Evolutionary conservation across 53 echinoderm and acorn worm species (phyloP).

Genomic region (Echinarachnius parma): DNA sequence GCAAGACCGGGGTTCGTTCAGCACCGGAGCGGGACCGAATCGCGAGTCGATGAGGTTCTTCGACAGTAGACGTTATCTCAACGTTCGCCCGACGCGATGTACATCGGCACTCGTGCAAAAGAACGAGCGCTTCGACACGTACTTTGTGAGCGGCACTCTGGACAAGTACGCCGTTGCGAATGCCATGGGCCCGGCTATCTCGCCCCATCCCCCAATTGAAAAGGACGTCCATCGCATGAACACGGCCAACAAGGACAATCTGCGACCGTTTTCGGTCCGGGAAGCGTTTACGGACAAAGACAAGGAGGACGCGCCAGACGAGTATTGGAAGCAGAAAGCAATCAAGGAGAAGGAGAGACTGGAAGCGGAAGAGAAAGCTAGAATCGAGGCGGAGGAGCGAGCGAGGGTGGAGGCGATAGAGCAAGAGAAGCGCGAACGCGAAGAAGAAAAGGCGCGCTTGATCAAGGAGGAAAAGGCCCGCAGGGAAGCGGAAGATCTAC

Average conservation of each 20-base stretch:
- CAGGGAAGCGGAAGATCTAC: constrained; percentile 35
- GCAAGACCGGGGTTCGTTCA: constrained; percentile 35
- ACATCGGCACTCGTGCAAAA: constrained; percentile 70
- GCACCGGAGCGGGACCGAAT: constrained; percentile 10
- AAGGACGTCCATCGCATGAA: constrained; percentile 58
- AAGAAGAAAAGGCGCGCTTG: constrained; percentile 41
- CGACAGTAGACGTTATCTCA: constrained; percentile 66
- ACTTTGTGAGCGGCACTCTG: constrained; percentile 67
- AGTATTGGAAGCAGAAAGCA: constrained; percentile 70
- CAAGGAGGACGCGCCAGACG: constrained; percentile 56
- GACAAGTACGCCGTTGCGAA: constrained; percentile 77
- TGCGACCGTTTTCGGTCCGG: constrained; percentile 66
- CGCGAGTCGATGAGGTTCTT: constrained; percentile 42
- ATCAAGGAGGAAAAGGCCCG: constrained; percentile 32
- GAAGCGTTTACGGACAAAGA: constrained; percentile 60
- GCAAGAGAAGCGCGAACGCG: constrained; percentile 45
- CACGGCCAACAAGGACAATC: constrained; percentile 51
- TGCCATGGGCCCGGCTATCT: constrained; percentile 48
- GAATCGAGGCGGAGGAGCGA: constrained; percentile 56
- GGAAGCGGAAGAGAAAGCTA: constrained; percentile 58
- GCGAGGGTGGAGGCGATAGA: constrained; percentile 52
- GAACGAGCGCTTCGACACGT: constrained; percentile 69
- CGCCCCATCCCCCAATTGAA: constrained; percentile 61
- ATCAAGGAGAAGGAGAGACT: constrained; percentile 56
- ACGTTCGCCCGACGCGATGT: constrained; percentile 66